Evolutionary conservation across 2,113 vertebrate species (phyloP).

Genomic region (Pseudonaja textilis): DNA sequence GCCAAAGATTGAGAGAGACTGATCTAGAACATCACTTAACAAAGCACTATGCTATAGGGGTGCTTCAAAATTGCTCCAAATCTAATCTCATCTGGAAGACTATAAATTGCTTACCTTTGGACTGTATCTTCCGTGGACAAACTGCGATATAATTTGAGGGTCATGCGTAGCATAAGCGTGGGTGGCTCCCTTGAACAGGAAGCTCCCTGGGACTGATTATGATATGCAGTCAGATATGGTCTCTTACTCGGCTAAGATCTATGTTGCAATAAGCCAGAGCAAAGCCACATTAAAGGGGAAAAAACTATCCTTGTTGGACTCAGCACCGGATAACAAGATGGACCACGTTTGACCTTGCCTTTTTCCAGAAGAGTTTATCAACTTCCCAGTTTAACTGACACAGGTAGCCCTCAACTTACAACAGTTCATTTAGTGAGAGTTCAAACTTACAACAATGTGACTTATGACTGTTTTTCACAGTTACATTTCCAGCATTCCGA

Average conservation of each 20-base stretch:
- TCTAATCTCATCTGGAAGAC: neutral
- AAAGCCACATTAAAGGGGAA: neutral
- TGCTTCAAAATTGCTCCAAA: neutral
- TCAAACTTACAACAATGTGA: no score
- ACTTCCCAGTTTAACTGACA: neutral
- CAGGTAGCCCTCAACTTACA: no score
- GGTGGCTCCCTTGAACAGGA: neutral
- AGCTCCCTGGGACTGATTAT: no score
- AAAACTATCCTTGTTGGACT: neutral
- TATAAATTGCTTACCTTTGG: neutral
- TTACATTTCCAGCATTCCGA: no score
- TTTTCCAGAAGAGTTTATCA: neutral
- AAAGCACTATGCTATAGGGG: neutral
- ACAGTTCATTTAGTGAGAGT: no score
- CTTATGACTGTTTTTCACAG: no score
- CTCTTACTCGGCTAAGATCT: neutral
- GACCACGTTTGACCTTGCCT: neutral
- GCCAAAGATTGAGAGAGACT: neutral
- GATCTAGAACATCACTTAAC: no score
- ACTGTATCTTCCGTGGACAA: neutral
- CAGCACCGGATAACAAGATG: neutral
- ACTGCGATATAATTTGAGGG: neutral
- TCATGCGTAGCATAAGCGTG: neutral
- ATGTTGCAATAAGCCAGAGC: no score
- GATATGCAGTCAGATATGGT: neutral